Evolutionary conservation across 2,113 vertebrate species (phyloP), one percentile per base, ranked within the genome.

Genomic region (Coregonus clupeaformis): DNA sequence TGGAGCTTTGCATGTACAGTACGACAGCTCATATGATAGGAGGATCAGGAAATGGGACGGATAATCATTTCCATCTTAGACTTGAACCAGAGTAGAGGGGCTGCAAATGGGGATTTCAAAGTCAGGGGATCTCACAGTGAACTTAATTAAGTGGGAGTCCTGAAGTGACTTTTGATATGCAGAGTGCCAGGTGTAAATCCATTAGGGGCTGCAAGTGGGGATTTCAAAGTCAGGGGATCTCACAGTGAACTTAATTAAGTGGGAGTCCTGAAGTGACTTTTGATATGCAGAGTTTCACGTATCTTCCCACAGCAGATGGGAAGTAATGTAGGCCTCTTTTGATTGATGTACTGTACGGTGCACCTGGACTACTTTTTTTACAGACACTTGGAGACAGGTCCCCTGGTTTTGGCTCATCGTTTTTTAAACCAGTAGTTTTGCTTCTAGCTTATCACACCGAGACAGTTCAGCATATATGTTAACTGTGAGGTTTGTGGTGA

Each of bases 21-120:
- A 77, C 87, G 86, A 90, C 89, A 88, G 87, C 72, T 42, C 84
- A 87, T 84, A 84, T 76, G 87, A 87, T 85, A 85, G 57, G 80
- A 78, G 79, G 78, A 80, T 85, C 75, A 86, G 78, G 85, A 88
- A 89, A 86, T 77, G 75, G 79, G 81, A 84, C 87, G 30, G 25
- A 30, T 78, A 80, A 83, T 65, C 3, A 52, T 67, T 66, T 67
- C 65, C 65, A n/a, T n/a, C 30, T 36, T 11, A 30, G 18, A 36
- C 65, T 67, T 65, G 24, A 55, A 22, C 18, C 57, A 60, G 57
- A 60, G 7, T 11, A 2, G 57, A 60, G n/a, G n/a, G 49, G 14
- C 49, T 52, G 49, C 49, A 16, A 5, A 11, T 1, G 16, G n/a
- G 59, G 59, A 62, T 22, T 25, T 62, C 69, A 89, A 89, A 84